Evolutionary conservation across 2,113 vertebrate genomes (phyloP).

Genomic region (Malurus alboscapulatus): DNA sequence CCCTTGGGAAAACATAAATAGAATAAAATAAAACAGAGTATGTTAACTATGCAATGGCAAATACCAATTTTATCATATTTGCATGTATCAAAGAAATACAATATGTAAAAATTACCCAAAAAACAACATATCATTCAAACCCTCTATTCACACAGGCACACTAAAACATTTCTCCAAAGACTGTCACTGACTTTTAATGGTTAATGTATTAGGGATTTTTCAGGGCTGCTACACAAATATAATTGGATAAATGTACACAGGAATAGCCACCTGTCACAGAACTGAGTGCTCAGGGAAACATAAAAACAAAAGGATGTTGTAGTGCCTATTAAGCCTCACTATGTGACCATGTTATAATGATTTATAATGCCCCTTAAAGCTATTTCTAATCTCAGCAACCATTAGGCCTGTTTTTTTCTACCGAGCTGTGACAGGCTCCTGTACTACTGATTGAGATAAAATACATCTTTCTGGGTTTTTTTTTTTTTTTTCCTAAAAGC

Average conservation of each 20-base stretch:
- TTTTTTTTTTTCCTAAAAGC: background rate
- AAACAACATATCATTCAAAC: background rate
- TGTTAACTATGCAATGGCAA: background rate
- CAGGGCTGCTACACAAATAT: background rate
- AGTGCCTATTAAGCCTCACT: background rate
- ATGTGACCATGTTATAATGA: background rate
- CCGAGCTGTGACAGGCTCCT: background rate
- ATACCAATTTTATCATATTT: background rate
- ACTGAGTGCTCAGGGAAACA: background rate
- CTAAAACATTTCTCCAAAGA: background rate
- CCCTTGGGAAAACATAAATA: background rate
- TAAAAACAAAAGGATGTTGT: conserved; percentile 2
- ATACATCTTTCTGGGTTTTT: background rate
- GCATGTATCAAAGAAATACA: background rate
- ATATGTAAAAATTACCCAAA: background rate
- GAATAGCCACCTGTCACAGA: conserved; percentile 6
- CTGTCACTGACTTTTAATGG: background rate
- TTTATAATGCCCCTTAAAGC: background rate
- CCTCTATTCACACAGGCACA: background rate
- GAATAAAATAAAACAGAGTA: background rate
- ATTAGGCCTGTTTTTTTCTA: background rate
- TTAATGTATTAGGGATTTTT: background rate
- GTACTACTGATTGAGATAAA: background rate
- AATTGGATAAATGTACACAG: conserved; percentile 27
- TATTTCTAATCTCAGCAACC: background rate